Percentiles rank a stretch among this genome's conserved stretches.
Conservation (phyloP, 1,140 invertebrate species). For the Pseudomyrmex dendroicus region DNA sequence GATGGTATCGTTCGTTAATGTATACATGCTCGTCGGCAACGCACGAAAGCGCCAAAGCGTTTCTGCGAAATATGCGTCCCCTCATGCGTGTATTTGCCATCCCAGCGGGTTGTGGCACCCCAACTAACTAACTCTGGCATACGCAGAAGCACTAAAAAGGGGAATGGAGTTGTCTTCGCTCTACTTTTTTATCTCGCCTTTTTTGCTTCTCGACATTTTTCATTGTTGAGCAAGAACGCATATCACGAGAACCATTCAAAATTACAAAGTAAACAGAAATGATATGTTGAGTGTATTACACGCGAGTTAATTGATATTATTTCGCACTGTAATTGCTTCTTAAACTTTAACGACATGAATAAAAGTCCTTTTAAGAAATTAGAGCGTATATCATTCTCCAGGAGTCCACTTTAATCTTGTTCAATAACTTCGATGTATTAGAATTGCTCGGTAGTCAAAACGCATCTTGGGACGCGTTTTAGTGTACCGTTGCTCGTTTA, state of each 20-base stretch:
- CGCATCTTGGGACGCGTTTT: constrained; percentile 31
- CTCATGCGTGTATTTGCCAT: constrained; percentile 20
- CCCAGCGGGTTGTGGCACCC: constrained; percentile 18
- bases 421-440: constrained; percentile 23
- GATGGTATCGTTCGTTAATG: constrained; percentile 70
- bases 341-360: too few species aligned
- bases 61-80: constrained; percentile 59
- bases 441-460: constrained; percentile 27
- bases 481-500: constrained; percentile 46
- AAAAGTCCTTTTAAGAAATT: neutral
- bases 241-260: neutral
- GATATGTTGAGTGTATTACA: too few species aligned
- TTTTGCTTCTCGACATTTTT: neutral
- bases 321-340: too few species aligned
- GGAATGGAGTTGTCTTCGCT: constrained; percentile 5
- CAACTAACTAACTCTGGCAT: neutral
- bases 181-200: neutral
- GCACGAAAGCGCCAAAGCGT: constrained; percentile 41
- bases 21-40: constrained; percentile 31
- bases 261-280: neutral
- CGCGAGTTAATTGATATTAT: too few species aligned
- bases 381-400: neutral
- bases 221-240: neutral
- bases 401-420: neutral
- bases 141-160: neutral